Base-by-base conservation (phyloP, 1,140 invertebrate genomes). In the Ruditapes philippinarum region DNA sequence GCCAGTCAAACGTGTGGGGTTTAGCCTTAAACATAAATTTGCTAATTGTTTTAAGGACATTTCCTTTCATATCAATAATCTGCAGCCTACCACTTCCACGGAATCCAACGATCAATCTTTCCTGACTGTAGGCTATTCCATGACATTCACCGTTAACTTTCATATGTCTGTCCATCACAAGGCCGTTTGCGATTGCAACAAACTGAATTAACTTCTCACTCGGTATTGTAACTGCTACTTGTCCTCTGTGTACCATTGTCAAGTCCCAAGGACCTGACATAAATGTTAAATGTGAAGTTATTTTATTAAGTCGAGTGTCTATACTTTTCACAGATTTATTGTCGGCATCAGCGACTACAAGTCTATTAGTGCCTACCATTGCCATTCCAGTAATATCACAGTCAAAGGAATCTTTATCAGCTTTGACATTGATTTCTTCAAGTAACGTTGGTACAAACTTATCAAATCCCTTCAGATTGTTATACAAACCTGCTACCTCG, bases 361-460 rank as follows among this genome's bases (percentile, higher is more conserved):
- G 38, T 40, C 68, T 36, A 14, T 73, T 33, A 11, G 68, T 38
- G 42, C 68, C 68, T 2, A 22, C 42, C 1, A 40, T 14, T 7
- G 36, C 36, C 68, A 73, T 73, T 38, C 68, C 68, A 73, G 68
- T 73, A 17, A 73, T 38, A n/a, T 73, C 68, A 73, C 68, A 73
- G 22, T 73, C 36, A 40, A 73, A 73, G 5, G 36, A 7, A 4
- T 73, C 68, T 40, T 73, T 38, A 19, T 73, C 68, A 31, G 68
- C 22, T 22, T 73, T 36, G 38, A 73, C n/a, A 22, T 38, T 5
- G 7, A 73, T 73, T 38, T 73, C 68, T 31, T 73, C 36, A 14
- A 38, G 1, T 14, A 40, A 73, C 7, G 9, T 73, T 2, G 68
- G 68, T 11, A 73, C 68, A 31, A 3, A 36, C 7, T 65, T 31